Percentiles rank a stretch among this genome's conserved stretches.
Evolutionary conservation across 2,888 invertebrate genomes (phyloP).

Genomic region (Perithous albicinctus): DNA sequence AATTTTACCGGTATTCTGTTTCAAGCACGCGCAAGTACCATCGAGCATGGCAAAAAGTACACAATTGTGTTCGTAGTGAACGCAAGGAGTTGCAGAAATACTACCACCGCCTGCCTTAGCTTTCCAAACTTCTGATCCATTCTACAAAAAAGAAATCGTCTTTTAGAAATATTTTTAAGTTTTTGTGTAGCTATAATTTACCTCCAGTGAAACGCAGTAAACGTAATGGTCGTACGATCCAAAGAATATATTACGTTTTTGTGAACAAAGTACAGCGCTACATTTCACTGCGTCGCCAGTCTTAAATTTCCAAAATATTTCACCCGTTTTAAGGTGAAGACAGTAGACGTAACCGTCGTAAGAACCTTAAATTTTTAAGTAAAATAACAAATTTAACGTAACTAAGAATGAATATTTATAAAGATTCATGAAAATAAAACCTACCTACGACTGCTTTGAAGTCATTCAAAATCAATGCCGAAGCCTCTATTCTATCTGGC

Average conservation of each 20-base stretch:
- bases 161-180: constrained; percentile 3
- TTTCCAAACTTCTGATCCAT: constrained; percentile 83
- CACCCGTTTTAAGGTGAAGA: constrained; percentile 86
- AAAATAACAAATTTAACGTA: constrained; percentile 1
- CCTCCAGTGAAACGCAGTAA: constrained; percentile 87
- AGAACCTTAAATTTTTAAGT: constrained; percentile 85
- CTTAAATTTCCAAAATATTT: constrained; percentile 87
- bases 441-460: constrained; percentile 89
- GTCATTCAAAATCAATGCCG: constrained; percentile 85
- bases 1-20: constrained; percentile 85
- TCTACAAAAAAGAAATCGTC: constrained; percentile 80
- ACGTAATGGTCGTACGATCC: constrained; percentile 91
- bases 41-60: constrained; percentile 87
- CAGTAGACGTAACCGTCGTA: constrained; percentile 91
- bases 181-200: constrained; percentile 76
- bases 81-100: constrained; percentile 85
- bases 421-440: constrained; percentile 50
- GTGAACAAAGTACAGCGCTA: constrained; percentile 85
- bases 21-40: constrained; percentile 87
- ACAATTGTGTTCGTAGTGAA: constrained; percentile 75
- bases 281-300: constrained; percentile 89
- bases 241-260: constrained; percentile 86
- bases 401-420: not conserved
- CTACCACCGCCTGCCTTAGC: constrained; percentile 84
- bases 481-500: constrained; percentile 91